Base-by-base conservation (phyloP, 2,888 invertebrate species). In the Linnaemya tessellans region DNA sequence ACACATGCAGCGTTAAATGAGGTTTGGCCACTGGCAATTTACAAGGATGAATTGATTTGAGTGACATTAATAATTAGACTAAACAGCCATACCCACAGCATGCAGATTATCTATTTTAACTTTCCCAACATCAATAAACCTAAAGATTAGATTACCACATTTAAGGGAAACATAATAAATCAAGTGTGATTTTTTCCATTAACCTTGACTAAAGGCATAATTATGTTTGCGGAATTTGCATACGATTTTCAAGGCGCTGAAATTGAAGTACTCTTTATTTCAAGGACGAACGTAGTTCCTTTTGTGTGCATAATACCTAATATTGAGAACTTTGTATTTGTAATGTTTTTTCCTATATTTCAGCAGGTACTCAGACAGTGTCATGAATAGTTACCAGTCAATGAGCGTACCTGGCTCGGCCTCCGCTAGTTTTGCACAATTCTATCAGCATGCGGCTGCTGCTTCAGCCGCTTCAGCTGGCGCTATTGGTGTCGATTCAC, bases 381-480 rank as follows among this genome's bases (percentile, higher is more conserved):
- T 93, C 83, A 93, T 93, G 93, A 93, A 93, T 87, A 93, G 92
- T 87, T 93, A 93, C 89, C 93, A 92, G 87, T 92, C 93, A 88
- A 93, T 93, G 93, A 94, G 88, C 87, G 93, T 92, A 88, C 93
- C 93, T 89, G 94, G 88, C 68, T 91, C 92, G 88, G 93, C 93
- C 62, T 92, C 92, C 62, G 91, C 92, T 68, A 92, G 92, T 87
- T 92, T 95, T 87, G 97, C 97, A 35, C 97, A 97, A 93, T 97
- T 97, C 93, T 97, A 97, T 93, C 97, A 98, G 92, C 97, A 97
- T 91, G 96, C 95, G 38, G 95, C 95, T 60, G 93, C 93, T 46
- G 94, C 94, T 58, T 95, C 96, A 70, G 96, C 96, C 46, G 96
- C 96, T 35, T 95, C 95, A 60, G 96, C 97, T 54, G 96, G 96